A percentile compares a stretch with the other conserved stretches of the same genome.
Evolutionary conservation across 2,888 invertebrate species (phyloP).

Genomic region (Oxycera nigricornis): DNA sequence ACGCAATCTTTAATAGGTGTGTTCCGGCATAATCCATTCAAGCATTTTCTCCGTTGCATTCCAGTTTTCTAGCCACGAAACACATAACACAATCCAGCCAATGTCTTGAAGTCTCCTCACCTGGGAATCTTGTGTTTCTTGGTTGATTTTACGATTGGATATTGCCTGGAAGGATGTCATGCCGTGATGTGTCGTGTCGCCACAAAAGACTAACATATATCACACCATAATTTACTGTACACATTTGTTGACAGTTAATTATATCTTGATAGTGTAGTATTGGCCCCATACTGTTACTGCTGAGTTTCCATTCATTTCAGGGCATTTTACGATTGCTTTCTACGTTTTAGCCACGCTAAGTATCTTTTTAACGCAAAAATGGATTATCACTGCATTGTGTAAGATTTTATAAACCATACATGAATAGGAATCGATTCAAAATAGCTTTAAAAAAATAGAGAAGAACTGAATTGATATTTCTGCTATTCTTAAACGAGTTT

Average conservation of each 20-base stretch:
- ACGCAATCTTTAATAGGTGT: neutral
- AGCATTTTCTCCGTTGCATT: conserved; percentile 6
- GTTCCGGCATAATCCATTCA: neutral
- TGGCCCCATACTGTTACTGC: neutral
- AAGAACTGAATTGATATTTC: no score
- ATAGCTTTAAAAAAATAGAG: no score
- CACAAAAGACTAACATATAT: neutral
- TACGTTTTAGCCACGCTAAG: no score
- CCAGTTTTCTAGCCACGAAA: neutral
- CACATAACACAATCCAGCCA: neutral
- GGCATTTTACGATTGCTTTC: no score
- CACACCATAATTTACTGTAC: conserved; percentile 15
- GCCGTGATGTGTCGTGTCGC: neutral
- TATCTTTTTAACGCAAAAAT: no score
- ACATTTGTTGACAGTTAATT: conserved; percentile 14
- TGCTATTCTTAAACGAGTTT: no score
- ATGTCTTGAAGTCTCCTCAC: neutral
- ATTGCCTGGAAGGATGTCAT: neutral
- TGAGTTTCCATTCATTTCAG: conserved; percentile 22
- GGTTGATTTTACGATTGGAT: neutral
- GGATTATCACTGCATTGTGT: no score
- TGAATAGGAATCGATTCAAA: no score
- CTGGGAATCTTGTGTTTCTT: neutral
- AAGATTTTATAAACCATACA: no score
- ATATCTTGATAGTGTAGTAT: conserved; percentile 5